phyloP scores from a whole-genome alignment of 2,797 vertebrate species.

The Lemur catta region DNA sequence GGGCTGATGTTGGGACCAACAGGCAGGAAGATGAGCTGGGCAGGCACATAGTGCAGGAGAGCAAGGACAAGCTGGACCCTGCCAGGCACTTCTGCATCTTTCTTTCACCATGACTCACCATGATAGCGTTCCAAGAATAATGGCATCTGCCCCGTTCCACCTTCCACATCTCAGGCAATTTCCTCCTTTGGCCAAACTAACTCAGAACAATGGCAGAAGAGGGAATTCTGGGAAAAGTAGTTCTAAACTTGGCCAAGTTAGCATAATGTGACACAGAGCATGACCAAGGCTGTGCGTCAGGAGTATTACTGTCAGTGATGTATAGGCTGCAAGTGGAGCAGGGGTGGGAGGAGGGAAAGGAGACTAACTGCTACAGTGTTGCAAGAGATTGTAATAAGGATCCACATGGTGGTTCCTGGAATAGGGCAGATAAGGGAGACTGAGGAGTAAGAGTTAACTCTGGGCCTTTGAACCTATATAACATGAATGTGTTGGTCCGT shows the following conservation, averaged over 20 bases:
- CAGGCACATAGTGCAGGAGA: fast-evolving
- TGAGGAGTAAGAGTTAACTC: background rate
- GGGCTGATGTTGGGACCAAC: background rate
- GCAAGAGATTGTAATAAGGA: background rate
- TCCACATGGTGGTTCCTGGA: no score
- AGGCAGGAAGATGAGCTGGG: background rate
- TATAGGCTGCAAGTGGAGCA: background rate
- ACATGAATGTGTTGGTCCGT: background rate
- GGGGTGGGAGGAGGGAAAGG: no score
- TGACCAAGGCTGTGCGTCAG: no score
- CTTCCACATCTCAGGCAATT: background rate
- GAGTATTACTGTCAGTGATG: background rate
- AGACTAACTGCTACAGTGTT: background rate
- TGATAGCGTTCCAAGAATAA: background rate
- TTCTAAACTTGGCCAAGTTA: background rate
- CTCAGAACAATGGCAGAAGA: no score
- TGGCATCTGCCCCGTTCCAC: background rate
- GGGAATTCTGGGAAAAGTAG: background rate
- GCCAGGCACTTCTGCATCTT: background rate
- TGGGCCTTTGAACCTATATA: background rate
- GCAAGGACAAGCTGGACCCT: background rate
- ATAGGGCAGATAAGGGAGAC: background rate
- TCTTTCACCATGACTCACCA: no score
- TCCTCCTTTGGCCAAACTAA: background rate
- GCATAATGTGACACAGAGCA: background rate